These are phyloP conservation scores for Rhea pennata DNA, from an alignment of 2,113 vertebrate species.

Conservation along the genomic window DNA sequence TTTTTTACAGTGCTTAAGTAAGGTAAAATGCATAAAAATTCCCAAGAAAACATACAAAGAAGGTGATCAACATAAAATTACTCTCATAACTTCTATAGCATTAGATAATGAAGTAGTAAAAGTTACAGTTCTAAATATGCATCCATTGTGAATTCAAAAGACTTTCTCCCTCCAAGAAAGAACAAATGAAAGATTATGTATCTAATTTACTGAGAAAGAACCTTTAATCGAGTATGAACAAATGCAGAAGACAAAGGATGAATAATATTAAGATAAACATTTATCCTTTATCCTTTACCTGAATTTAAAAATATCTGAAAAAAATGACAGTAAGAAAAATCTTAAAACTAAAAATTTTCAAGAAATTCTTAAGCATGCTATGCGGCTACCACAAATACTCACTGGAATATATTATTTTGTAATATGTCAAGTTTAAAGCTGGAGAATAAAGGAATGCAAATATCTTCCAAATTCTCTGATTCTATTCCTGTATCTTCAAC, in stretches of 20 bases:
- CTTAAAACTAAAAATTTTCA: not conserved
- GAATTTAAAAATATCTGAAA: not conserved
- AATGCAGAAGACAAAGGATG: not conserved
- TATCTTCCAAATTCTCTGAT: not conserved
- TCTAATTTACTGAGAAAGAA: not conserved
- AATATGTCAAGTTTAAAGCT: not conserved
- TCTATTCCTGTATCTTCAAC: not conserved
- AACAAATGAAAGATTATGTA: not conserved
- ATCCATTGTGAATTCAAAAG: not conserved
- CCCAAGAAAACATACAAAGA: not conserved
- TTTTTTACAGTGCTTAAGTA: not conserved
- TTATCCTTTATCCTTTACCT: not conserved
- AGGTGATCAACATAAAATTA: not conserved
- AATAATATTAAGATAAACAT: not conserved
- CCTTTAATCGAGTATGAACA: not conserved
- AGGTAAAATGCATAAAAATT: not conserved
- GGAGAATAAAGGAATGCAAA: constrained; percentile 30
- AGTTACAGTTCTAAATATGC: not conserved
- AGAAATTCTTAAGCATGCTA: not conserved
- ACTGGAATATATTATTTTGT: not conserved
- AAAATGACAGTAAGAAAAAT: not conserved
- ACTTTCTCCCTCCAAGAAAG: not conserved
- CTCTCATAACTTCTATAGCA: not conserved
- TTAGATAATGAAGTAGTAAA: not conserved
- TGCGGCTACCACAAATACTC: not conserved